Conservation (phyloP, 2,797 vertebrate species). For the Sternotherus odoratus region DNA sequence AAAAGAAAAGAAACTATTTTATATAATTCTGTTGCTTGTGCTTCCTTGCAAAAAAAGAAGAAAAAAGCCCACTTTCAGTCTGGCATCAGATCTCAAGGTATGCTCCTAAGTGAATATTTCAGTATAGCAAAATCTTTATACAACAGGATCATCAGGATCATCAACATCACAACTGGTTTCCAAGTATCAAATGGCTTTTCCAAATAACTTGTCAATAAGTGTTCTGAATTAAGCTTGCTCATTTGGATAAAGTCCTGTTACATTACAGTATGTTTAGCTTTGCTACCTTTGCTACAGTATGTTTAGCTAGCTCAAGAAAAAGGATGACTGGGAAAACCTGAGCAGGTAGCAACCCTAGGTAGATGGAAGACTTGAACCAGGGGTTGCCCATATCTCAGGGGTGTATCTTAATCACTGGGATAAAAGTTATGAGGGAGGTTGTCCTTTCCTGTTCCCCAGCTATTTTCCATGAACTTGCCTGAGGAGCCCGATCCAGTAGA, state of each 20-base stretch:
- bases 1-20: not conserved
- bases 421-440: not conserved
- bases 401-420: not conserved
- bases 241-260: not conserved
- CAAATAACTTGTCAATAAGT: not conserved
- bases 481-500: not conserved
- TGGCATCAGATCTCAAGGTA: not conserved
- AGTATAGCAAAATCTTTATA: not conserved
- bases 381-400: not conserved
- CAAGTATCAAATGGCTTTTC: not conserved
- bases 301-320: not conserved
- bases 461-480: not conserved
- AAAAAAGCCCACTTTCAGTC: not conserved
- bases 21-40: not conserved
- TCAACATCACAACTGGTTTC: too few relatives aligned
- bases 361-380: not conserved
- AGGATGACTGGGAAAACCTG: not conserved
- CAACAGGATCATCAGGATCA: too few relatives aligned
- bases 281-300: too few relatives aligned
- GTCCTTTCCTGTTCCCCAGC: not conserved
- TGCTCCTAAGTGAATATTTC: not conserved
- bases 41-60: not conserved
- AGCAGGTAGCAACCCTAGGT: not conserved
- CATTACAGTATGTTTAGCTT: not conserved
- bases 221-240: not conserved